Conservation (phyloP, 2,113 vertebrate genomes). For the Tauraco erythrolophus region DNA sequence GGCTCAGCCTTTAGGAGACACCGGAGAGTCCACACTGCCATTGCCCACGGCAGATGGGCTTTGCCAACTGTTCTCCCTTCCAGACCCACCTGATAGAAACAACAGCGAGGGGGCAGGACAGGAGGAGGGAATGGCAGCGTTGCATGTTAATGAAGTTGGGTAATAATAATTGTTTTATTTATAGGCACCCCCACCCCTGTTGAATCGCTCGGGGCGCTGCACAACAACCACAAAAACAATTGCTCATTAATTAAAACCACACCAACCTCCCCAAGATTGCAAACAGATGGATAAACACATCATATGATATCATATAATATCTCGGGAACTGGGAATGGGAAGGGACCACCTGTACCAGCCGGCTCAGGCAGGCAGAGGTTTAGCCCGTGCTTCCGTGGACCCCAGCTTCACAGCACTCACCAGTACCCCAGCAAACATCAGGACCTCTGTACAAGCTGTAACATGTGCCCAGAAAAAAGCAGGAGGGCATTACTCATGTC, state of each 20-base stretch:
- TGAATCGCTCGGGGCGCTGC: conserved; percentile 23
- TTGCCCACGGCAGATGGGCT: neutral
- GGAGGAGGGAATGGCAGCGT: neutral
- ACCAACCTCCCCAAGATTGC: conserved; percentile 27
- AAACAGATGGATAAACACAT: conserved; percentile 63
- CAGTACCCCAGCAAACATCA: neutral
- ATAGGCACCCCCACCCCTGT: conserved; percentile 63
- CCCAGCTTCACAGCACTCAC: neutral
- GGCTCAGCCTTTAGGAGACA: neutral
- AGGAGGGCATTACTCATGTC: neutral
- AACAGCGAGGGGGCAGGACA: neutral
- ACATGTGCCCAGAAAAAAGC: neutral
- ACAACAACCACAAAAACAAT: conserved; percentile 68
- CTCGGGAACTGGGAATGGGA: conserved; percentile 19
- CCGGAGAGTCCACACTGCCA: neutral
- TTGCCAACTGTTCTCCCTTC: neutral
- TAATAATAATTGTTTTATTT: conserved; percentile 63
- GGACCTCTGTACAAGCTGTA: neutral
- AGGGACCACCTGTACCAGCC: conserved; percentile 59
- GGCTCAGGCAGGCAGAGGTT: neutral
- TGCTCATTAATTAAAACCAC: conserved; percentile 74
- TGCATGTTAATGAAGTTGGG: conserved; percentile 56
- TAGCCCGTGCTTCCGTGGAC: neutral
- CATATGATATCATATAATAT: conserved; percentile 47
- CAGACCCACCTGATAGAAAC: neutral